Percentiles rank a stretch among this genome's conserved stretches.
phyloP scores from a whole-genome alignment of 2,797 vertebrate genomes.

The Vespertilio murinus region DNA sequence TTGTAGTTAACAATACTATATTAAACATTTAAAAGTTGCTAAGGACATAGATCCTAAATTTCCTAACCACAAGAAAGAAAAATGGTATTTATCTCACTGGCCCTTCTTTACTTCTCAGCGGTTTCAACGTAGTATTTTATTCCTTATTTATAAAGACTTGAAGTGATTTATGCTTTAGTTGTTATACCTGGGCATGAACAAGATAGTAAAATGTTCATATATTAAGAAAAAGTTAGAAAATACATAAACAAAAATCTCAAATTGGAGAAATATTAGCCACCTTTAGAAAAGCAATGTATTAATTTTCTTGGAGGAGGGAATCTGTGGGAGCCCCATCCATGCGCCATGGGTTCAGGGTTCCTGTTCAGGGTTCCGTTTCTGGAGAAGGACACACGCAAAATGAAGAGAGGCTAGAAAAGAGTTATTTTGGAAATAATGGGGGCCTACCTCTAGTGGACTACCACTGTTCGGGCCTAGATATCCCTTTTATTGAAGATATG shows the following conservation, averaged over 20 bases:
- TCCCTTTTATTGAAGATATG: no score
- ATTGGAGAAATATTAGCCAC: neutral
- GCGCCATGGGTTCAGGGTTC: no score
- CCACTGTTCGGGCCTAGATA: no score
- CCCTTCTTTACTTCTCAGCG: neutral
- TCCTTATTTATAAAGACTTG: neutral
- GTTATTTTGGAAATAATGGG: no score
- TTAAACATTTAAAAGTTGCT: neutral
- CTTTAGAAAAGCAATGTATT: neutral
- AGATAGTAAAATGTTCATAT: neutral
- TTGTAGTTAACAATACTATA: neutral
- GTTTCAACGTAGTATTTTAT: neutral
- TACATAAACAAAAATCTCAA: neutral
- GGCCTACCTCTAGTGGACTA: no score
- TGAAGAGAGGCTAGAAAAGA: no score
- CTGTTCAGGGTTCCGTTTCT: no score
- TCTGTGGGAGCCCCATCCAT: neutral
- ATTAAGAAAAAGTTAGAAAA: neutral
- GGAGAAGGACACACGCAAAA: no score
- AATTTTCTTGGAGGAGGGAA: neutral
- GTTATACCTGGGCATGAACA: neutral
- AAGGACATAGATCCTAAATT: neutral
- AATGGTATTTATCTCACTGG: neutral
- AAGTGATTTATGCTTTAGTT: neutral
- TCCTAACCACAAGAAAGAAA: neutral